Evolutionary conservation across 2,888 invertebrate species (phyloP), one percentile per base, ranked within the genome.

Genomic region (Chymomyza amoena): DNA sequence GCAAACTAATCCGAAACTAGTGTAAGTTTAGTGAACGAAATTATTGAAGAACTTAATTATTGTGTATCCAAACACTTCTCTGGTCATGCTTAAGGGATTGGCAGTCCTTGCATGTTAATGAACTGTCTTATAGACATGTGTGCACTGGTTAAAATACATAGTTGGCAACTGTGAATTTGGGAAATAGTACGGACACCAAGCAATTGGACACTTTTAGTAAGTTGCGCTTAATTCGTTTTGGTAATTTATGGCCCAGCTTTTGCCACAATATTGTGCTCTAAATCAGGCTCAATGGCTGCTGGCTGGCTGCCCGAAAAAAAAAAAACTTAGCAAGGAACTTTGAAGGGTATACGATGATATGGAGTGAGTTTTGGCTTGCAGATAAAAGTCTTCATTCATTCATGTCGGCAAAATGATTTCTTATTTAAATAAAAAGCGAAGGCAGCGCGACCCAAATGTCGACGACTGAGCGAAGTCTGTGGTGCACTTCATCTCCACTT

Each of bases 341-440:
- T 70, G 66, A 16, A 18, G 54, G 54, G 54, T 18, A n/a, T 7
- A n/a, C 16, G 4, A 0, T 54, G 16, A 20, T 54, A 18, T 54
- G 54, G n/a, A 54, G 54, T 54, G n/a, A 20, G 39, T 45, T 54
- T 54, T 10, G 54, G 16, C 18, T 5, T 2, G 54, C 85, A 86
- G 83, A 86, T 84, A 88, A 87, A 89, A 87, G 78, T 88, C 84
- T 89, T 85, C 89, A 88, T 88, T 89, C 85, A 88, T 85, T 85
- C 84, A 89, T 85, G 88, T 86, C 88, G 84, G 84, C 84, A 83
- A 89, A 89, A 89, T 85, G 87, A 85, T 85, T 85, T 89, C 86
- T 89, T 87, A 85, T 89, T 89, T 85, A 85, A 85, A 85, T 85
- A 89, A 89, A 89, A 88, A 84, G 81, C 80, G 77, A 57, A 76